These are phyloP conservation scores for Nyctalus aviator DNA, from an alignment of 2,797 vertebrate genomes.

Conservation along the genomic window DNA sequence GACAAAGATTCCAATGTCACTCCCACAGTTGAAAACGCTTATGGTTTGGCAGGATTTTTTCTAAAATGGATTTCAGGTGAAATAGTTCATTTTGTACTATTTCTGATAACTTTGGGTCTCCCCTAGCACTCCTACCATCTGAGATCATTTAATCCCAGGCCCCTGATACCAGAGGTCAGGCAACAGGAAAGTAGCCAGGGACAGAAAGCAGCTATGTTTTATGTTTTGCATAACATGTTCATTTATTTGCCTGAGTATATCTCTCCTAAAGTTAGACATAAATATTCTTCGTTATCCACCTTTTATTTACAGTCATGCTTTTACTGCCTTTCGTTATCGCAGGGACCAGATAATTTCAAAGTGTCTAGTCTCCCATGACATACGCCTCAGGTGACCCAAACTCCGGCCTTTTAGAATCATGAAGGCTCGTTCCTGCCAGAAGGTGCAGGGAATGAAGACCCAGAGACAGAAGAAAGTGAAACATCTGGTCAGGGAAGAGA, in stretches of 20 bases:
- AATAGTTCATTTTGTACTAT: not conserved
- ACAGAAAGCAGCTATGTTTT: not conserved
- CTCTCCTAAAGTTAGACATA: not conserved
- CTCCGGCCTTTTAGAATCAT: not conserved
- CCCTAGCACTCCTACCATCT: not conserved
- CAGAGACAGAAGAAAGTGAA: constrained; percentile 2
- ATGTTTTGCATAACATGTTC: not conserved
- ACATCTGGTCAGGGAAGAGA: not conserved
- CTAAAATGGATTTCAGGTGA: constrained; percentile 37
- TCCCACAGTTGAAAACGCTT: not conserved
- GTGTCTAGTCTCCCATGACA: not conserved
- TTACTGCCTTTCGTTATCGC: not conserved
- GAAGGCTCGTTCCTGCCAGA: not conserved
- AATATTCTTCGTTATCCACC: not conserved
- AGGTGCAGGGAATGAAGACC: not conserved
- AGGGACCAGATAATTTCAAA: not conserved
- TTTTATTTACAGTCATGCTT: not conserved
- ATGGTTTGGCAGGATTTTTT: not conserved
- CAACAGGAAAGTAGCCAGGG: not conserved
- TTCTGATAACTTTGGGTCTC: not conserved
- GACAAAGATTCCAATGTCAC: not conserved
- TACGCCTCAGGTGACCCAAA: rapidly evolving
- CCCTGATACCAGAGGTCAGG: not conserved
- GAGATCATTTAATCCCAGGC: not conserved
- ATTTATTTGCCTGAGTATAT: not conserved